These are phyloP conservation scores for Diplodus puntazzo DNA, from an alignment of 2,797 vertebrate genomes.

Conservation along the genomic window DNA sequence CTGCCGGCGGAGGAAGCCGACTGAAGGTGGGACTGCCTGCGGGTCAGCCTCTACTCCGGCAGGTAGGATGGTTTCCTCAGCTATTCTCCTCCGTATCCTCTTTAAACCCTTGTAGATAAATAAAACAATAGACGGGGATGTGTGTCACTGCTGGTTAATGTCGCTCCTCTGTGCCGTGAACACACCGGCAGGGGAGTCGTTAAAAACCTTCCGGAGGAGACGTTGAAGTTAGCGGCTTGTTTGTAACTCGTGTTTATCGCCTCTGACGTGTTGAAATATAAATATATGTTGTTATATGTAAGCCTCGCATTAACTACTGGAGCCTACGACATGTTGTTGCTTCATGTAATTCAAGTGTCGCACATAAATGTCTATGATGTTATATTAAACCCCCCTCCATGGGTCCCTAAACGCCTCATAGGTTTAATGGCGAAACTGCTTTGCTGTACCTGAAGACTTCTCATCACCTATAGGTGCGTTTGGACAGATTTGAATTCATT, in stretches of 20 bases:
- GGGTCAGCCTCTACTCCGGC: slow-evolving; percentile 26
- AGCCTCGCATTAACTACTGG: too few species aligned
- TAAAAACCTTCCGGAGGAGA: slow-evolving; percentile 7
- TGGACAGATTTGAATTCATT: too few species aligned
- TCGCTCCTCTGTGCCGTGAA: neutral
- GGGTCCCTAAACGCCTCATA: slow-evolving; percentile 34
- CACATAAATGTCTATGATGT: neutral
- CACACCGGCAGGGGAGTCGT: neutral
- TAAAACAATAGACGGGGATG: neutral
- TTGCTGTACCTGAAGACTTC: neutral
- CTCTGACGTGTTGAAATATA: neutral
- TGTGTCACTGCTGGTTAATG: fast-evolving
- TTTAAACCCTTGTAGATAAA: fast-evolving
- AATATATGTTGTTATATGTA: neutral
- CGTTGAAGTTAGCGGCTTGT: slow-evolving; percentile 13
- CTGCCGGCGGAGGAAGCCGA: neutral
- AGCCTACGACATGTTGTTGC: neutral
- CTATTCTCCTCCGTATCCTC: fast-evolving
- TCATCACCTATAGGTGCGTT: neutral
- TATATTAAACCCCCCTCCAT: neutral
- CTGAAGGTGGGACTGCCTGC: slow-evolving; percentile 20
- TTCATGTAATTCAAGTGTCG: neutral
- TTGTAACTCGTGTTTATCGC: slow-evolving; percentile 1
- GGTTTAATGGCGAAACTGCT: neutral
- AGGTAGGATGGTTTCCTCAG: slow-evolving; percentile 51